Evolutionary conservation across 2,113 vertebrate genomes (phyloP).

Genomic region (Pangasianodon gigas): DNA sequence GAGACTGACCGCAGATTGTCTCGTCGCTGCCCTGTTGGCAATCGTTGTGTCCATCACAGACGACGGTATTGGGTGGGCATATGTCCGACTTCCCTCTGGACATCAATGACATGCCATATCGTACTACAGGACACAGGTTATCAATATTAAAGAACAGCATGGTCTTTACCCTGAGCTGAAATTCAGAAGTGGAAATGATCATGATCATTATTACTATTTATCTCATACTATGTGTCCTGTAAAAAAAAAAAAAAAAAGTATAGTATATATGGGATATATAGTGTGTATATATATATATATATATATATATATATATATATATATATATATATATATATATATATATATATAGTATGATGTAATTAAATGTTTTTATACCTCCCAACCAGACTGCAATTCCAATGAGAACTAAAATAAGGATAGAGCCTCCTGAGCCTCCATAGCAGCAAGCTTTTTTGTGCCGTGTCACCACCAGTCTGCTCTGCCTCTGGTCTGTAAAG

Average conservation of each 20-base stretch:
- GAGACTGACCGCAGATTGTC: constrained; percentile 52
- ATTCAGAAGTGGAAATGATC: no score
- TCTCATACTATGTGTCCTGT: no score
- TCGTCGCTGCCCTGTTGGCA: constrained; percentile 58
- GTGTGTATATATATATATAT: no score
- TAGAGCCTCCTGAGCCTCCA: constrained; percentile 26
- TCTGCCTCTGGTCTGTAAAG: not conserved
- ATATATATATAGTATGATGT: not conserved
- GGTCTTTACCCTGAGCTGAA: not conserved
- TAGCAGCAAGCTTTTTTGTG: constrained; percentile 29
- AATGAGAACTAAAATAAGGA: constrained; percentile 30
- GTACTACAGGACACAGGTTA: constrained; percentile 44
- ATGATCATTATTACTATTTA: no score
- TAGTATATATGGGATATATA: no score
- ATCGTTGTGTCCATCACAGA: constrained; percentile 50
- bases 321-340: no score
- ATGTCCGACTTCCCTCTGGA: not conserved
- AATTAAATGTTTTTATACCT: constrained; percentile 32
- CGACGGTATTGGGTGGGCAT: constrained; percentile 32
- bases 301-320: no score
- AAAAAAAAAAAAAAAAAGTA: no score
- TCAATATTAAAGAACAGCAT: not conserved
- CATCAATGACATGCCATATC: constrained; percentile 27
- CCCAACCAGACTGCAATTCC: constrained; percentile 54
- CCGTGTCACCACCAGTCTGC: not conserved